These are phyloP conservation scores for Digitonthophagus gazella DNA, from an alignment of 2,888 invertebrate genomes.

Conservation along the genomic window DNA sequence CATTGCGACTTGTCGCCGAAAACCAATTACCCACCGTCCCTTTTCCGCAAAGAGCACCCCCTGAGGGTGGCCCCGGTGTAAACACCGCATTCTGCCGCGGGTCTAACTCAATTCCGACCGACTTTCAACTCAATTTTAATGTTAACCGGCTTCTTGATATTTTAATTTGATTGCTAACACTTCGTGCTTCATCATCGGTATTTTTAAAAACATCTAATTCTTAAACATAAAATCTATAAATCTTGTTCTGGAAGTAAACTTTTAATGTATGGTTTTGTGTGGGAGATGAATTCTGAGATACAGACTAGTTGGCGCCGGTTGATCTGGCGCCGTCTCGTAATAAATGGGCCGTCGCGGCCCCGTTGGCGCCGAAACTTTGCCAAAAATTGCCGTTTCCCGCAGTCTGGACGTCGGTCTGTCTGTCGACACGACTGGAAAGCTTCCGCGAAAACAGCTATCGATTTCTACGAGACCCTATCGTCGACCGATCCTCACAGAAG, in stretches of 20 bases:
- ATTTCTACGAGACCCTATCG: neutral
- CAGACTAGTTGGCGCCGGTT: neutral
- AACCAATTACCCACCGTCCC: neutral
- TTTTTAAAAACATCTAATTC: too few relatives aligned
- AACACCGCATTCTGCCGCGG: conserved; percentile 25
- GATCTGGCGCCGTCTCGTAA: neutral
- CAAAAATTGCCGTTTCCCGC: neutral
- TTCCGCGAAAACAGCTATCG: neutral
- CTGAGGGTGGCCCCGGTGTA: conserved; percentile 19
- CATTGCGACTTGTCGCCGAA: neutral
- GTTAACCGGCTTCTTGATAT: conserved; percentile 18
- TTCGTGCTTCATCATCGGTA: neutral
- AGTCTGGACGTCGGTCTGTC: neutral
- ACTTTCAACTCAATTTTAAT: conserved; percentile 26
- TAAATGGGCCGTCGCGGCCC: neutral
- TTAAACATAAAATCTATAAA: too few relatives aligned
- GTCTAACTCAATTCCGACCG: conserved; percentile 27
- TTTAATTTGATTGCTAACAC: neutral
- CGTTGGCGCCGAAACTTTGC: neutral
- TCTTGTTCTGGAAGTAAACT: too few relatives aligned
- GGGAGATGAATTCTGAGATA: neutral
- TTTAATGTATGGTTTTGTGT: too few relatives aligned
- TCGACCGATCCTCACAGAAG: neutral
- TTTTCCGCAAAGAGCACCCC: neutral
- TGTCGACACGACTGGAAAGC: neutral